phyloP scores from a whole-genome alignment of 2,113 vertebrate genomes.

The Oryzias curvinotus region DNA sequence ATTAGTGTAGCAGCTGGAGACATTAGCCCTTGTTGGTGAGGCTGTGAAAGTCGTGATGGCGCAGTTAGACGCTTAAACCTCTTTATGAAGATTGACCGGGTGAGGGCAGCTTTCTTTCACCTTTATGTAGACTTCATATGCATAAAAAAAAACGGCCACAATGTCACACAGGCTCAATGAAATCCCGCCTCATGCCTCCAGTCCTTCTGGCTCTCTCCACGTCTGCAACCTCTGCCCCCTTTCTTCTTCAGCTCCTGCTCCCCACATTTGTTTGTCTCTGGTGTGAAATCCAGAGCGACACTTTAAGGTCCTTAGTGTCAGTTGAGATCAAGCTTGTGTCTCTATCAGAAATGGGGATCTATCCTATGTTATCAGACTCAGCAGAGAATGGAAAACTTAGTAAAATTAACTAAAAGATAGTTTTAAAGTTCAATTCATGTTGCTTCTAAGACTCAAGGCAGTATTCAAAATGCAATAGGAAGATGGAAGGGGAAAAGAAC shows the following conservation, averaged over 20 bases:
- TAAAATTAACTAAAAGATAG: no score
- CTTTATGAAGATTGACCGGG: no score
- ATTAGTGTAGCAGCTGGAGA: conserved; percentile 44
- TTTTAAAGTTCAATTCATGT: no score
- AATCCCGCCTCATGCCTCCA: conserved; percentile 23
- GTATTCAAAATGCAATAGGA: background rate
- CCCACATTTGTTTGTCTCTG: conserved; percentile 8
- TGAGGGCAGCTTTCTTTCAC: background rate
- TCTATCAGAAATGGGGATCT: conserved; percentile 48
- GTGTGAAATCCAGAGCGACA: conserved; percentile 74
- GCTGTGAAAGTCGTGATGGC: conserved; percentile 30
- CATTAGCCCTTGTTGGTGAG: conserved; percentile 32
- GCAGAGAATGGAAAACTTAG: conserved; percentile 1
- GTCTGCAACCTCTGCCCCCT: conserved; percentile 36
- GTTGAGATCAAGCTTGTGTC: conserved; percentile 57
- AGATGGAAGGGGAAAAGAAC: conserved; percentile 41
- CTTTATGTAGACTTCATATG: background rate
- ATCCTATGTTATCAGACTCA: conserved; percentile 12
- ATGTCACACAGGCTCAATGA: background rate
- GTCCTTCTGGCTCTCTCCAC: conserved; percentile 20
- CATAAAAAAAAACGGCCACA: conserved; percentile 14
- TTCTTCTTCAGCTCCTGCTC: conserved; percentile 11
- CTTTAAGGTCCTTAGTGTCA: conserved; percentile 69
- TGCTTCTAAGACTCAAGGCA: no score
- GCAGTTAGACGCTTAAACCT: background rate